Evolutionary conservation across 2,113 vertebrate species (phyloP).

Genomic region (Alosa alosa): DNA sequence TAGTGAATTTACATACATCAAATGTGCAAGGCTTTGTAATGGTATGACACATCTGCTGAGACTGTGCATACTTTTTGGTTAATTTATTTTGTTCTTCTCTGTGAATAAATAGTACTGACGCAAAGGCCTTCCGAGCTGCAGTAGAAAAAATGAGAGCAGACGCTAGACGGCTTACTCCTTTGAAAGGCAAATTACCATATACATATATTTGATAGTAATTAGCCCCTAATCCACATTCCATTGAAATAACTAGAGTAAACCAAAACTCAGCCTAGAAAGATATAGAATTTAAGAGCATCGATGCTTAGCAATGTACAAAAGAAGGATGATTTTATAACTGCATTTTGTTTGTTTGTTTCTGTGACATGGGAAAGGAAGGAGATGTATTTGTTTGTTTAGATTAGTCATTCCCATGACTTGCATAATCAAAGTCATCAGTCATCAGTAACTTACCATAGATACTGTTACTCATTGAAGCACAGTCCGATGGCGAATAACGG

Average conservation of each 20-base stretch:
- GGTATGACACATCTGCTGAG: neutral
- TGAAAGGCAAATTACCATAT: conserved; percentile 13
- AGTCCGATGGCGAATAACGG: neutral
- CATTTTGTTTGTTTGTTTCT: neutral
- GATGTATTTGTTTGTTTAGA: neutral
- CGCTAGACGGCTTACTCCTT: neutral
- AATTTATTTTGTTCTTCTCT: neutral
- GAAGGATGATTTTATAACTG: neutral
- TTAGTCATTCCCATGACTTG: neutral
- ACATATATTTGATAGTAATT: conserved; percentile 1
- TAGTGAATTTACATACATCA: neutral
- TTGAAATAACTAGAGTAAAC: neutral
- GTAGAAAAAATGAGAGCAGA: neutral
- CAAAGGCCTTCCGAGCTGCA: neutral
- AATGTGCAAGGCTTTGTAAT: neutral
- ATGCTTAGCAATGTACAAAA: neutral
- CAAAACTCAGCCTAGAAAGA: neutral
- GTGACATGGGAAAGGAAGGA: neutral
- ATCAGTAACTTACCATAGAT: neutral
- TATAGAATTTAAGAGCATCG: neutral
- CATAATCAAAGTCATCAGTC: neutral
- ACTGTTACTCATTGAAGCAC: neutral
- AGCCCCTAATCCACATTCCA: neutral
- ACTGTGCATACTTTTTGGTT: neutral
- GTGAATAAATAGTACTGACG: neutral